A percentile compares a stretch with the other conserved stretches of the same genome.
These are phyloP conservation scores for Zaprionus ghesquierei DNA, from an alignment of 1,140 invertebrate species.

Conservation along the genomic window DNA sequence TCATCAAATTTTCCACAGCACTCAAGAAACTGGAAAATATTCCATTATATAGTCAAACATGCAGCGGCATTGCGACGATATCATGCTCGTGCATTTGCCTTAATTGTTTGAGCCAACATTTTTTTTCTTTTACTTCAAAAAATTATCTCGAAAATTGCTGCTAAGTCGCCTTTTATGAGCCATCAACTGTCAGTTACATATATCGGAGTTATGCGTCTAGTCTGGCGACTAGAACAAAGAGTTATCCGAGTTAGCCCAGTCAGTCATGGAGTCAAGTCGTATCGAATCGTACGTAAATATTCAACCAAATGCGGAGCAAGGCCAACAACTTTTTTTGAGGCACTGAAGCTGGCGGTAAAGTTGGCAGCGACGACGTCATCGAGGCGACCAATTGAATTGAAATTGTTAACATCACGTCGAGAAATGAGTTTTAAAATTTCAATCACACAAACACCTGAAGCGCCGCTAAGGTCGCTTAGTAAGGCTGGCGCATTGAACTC, in stretches of 20 bases:
- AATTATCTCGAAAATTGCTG: neutral
- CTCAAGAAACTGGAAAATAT: neutral
- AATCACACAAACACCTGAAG: slow-evolving; percentile 32
- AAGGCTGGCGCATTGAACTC: slow-evolving; percentile 66
- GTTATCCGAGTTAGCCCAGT: neutral
- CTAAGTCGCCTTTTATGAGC: neutral
- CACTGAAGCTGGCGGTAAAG: slow-evolving; percentile 20
- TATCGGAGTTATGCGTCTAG: neutral
- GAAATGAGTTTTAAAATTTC: slow-evolving; percentile 64
- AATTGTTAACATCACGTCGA: slow-evolving; percentile 33
- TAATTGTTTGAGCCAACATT: neutral
- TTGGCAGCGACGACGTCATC: slow-evolving; percentile 12
- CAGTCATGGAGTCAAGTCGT: neutral
- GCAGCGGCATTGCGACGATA: neutral
- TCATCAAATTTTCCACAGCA: neutral
- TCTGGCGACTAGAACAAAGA: slow-evolving; percentile 10
- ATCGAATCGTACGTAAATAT: slow-evolving; percentile 23
- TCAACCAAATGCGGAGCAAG: slow-evolving; percentile 62
- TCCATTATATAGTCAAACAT: neutral
- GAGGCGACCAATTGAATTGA: slow-evolving; percentile 34
- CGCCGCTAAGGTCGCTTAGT: slow-evolving; percentile 54
- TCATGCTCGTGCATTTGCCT: neutral
- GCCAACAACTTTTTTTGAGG: slow-evolving; percentile 56
- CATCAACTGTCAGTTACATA: neutral
- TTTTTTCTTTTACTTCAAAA: neutral